Evolutionary conservation across 2,113 vertebrate genomes (phyloP).

Genomic region (Tenrec ecaudatus): DNA sequence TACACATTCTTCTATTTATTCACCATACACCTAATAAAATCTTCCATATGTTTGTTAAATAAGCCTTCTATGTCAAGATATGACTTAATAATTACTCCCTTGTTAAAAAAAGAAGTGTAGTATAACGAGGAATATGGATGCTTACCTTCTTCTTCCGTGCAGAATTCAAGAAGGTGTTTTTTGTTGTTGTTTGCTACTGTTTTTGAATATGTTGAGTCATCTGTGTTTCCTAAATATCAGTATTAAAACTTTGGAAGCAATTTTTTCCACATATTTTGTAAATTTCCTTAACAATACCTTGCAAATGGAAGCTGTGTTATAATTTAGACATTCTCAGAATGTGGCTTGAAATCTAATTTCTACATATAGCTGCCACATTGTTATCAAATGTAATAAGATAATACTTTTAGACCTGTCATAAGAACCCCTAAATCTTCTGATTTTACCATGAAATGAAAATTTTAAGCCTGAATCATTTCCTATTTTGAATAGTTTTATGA

Average conservation of each 20-base stretch:
- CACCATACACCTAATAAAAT: not conserved
- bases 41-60: not conserved
- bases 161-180: not conserved
- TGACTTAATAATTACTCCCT: not conserved
- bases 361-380: not conserved
- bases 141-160: not conserved
- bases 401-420: not conserved
- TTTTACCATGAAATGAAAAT: not conserved
- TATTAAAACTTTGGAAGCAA: not conserved
- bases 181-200: not conserved
- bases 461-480: not conserved
- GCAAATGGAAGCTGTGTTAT: not conserved
- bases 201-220: not conserved
- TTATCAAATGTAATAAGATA: not conserved
- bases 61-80: not conserved
- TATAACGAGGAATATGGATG: not conserved
- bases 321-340: constrained; percentile 29
- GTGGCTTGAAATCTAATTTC: constrained; percentile 4
- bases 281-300: not conserved
- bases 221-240: not conserved
- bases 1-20: not conserved
- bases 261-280: not conserved
- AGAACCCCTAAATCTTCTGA: not conserved
- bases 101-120: not conserved
- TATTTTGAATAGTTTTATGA: not conserved